These are phyloP conservation scores for Lindbergichthys nudifrons DNA, from an alignment of 2,797 vertebrate genomes.

Conservation along the genomic window DNA sequence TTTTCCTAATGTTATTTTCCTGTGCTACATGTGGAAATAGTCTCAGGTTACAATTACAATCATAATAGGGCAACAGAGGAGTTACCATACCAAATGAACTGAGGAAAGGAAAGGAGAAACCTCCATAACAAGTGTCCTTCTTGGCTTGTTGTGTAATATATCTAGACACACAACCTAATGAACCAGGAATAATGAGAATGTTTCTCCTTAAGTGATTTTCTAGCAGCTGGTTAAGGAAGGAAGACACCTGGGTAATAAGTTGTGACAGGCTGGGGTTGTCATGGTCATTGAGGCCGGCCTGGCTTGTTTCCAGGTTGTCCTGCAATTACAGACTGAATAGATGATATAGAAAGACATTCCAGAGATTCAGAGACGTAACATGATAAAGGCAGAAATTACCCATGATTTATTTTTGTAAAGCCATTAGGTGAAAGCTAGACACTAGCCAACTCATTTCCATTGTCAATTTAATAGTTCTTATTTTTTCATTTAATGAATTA, in stretches of 20 bases:
- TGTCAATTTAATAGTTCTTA: neutral
- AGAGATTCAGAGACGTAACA: neutral
- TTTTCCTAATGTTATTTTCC: slow-evolving; percentile 48
- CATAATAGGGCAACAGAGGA: slow-evolving; percentile 20
- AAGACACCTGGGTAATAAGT: slow-evolving; percentile 30
- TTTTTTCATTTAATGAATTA: slow-evolving; percentile 1
- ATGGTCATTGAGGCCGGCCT: neutral
- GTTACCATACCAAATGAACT: no score
- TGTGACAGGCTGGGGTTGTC: slow-evolving; percentile 35
- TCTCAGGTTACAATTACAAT: slow-evolving; percentile 45
- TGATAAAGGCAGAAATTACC: neutral
- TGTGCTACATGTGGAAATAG: slow-evolving; percentile 35
- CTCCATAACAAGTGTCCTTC: slow-evolving; percentile 12
- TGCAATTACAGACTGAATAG: slow-evolving; percentile 22
- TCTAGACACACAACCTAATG: slow-evolving; percentile 52
- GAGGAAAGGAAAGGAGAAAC: slow-evolving; percentile 11
- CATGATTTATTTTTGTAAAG: neutral
- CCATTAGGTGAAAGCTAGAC: neutral
- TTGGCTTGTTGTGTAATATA: slow-evolving; percentile 34
- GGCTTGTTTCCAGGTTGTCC: slow-evolving; percentile 22
- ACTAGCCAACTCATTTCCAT: neutral
- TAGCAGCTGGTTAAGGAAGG: slow-evolving; percentile 7
- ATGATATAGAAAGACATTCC: slow-evolving; percentile 24
- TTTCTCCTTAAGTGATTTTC: slow-evolving; percentile 47
- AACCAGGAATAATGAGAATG: slow-evolving; percentile 47